Evolutionary conservation across 2,113 vertebrate genomes (phyloP).

Genomic region (Dromas ardeola): DNA sequence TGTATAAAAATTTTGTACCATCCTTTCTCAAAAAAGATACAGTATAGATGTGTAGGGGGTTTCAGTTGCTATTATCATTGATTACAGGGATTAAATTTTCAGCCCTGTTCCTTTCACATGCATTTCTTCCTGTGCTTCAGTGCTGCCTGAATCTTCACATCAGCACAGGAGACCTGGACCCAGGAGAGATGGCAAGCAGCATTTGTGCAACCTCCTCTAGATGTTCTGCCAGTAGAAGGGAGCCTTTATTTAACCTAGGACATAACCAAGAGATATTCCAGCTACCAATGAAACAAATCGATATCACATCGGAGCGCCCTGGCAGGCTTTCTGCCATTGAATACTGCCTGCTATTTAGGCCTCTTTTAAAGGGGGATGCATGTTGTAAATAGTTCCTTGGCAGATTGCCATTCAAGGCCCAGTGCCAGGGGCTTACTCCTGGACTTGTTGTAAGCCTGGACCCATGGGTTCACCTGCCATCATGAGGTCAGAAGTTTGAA

Average conservation of each 20-base stretch:
- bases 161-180: not conserved
- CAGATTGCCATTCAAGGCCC: not conserved
- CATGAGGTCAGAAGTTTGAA: not conserved
- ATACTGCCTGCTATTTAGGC: not conserved
- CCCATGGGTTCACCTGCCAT: not conserved
- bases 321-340: not conserved
- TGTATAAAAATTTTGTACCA: not conserved
- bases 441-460: not conserved
- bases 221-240: not conserved
- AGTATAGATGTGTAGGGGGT: not conserved
- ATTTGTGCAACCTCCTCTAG: not conserved
- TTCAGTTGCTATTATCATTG: not conserved
- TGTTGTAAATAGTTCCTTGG: not conserved
- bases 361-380: not conserved
- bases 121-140: not conserved
- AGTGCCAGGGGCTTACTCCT: not conserved
- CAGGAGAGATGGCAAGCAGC: not conserved
- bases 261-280: not conserved
- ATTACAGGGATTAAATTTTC: not conserved
- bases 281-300: not conserved
- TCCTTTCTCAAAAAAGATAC: not conserved
- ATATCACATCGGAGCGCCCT: not conserved
- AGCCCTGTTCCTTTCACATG: not conserved
- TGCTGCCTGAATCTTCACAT: not conserved
- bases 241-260: not conserved